phyloP scores from a whole-genome alignment of 2,888 invertebrate genomes.

The Anthrax anthrax region DNA sequence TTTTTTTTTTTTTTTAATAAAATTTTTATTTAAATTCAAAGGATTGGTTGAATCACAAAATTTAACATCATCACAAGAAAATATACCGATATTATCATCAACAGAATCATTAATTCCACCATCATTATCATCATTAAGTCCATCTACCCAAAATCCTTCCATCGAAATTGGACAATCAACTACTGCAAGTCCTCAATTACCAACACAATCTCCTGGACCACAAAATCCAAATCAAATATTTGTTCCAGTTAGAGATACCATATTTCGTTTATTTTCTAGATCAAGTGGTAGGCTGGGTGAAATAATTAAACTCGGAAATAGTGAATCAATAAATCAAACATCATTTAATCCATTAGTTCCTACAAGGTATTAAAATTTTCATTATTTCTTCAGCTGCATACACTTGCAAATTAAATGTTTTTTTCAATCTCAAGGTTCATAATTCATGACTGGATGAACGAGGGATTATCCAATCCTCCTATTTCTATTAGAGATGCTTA shows the following conservation, averaged over 20 bases:
- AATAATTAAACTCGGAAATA: conserved; percentile 11
- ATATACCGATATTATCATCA: neutral
- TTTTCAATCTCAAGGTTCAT: conserved; percentile 18
- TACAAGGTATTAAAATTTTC: conserved; percentile 16
- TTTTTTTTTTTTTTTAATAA: no score
- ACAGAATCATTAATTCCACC: neutral
- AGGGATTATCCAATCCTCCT: conserved; percentile 30
- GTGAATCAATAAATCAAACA: conserved; percentile 11
- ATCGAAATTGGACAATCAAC: neutral
- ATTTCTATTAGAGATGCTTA: conserved; percentile 33
- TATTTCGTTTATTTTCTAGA: conserved; percentile 24
- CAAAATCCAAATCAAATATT: neutral
- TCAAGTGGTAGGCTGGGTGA: conserved; percentile 11
- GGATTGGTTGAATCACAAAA: no score
- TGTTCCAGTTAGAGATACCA: neutral
- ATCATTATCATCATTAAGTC: neutral
- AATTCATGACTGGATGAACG: conserved; percentile 45
- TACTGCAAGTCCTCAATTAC: no score
- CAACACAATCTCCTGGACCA: no score
- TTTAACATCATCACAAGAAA: no score
- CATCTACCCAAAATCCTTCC: neutral
- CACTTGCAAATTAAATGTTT: no score
- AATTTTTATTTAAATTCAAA: no score
- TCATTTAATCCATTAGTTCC: conserved; percentile 15
- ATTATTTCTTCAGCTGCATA: no score